phyloP scores from a whole-genome alignment of 1,140 invertebrate genomes.

The Euwallacea similis region DNA sequence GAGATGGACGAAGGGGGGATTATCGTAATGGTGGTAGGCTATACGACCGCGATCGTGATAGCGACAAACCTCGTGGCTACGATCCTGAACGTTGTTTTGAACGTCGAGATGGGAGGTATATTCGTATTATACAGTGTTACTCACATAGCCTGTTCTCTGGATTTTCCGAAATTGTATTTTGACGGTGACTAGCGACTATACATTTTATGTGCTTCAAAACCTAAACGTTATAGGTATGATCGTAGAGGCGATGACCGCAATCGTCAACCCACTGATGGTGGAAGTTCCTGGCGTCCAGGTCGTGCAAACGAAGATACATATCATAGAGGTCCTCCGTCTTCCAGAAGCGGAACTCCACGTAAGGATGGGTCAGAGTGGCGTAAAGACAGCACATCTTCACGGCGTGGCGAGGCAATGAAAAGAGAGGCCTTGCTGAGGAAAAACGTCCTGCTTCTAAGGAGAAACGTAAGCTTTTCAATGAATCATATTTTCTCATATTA shows the following conservation, averaged over 20 bases:
- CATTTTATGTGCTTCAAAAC: not conserved
- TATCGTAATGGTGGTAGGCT: slow-evolving; percentile 2
- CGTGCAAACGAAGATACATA: slow-evolving; percentile 19
- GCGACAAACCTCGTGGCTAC: slow-evolving; percentile 5
- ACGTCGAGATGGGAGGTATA: slow-evolving; percentile 8
- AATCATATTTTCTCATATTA: not conserved
- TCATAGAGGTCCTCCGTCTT: slow-evolving; percentile 21
- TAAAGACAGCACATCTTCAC: slow-evolving; percentile 13
- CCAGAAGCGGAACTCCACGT: slow-evolving; percentile 22
- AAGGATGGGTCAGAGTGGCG: slow-evolving; percentile 22
- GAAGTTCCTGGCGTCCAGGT: slow-evolving; percentile 7
- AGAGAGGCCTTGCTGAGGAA: not conserved
- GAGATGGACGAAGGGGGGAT: slow-evolving; percentile 11
- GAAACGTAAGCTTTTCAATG: slow-evolving; percentile 41
- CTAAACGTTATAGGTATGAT: not conserved
- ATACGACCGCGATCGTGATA: slow-evolving; percentile 1
- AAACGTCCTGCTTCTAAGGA: slow-evolving; percentile 38
- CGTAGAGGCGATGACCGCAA: slow-evolving; percentile 32
- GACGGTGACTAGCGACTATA: not conserved
- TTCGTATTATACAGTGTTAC: not conserved
- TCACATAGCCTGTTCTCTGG: not conserved
- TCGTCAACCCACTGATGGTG: slow-evolving; percentile 15
- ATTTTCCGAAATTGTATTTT: not conserved
- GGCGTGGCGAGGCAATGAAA: slow-evolving; percentile 31
- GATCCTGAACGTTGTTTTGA: slow-evolving; percentile 11